Evolutionary conservation across 2,888 invertebrate species (phyloP).

Genomic region (Amorpha juglandis): DNA sequence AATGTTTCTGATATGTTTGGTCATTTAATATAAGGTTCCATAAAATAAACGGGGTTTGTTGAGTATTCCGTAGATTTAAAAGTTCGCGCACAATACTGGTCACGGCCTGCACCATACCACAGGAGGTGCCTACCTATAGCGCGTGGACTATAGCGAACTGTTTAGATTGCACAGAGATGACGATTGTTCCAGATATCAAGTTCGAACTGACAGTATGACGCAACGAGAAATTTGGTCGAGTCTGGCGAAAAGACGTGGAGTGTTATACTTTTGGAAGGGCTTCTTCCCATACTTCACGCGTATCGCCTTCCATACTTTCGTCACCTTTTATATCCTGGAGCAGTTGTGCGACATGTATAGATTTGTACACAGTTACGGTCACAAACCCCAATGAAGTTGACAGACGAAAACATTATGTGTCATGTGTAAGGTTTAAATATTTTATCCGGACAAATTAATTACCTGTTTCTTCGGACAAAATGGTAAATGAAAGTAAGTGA

Average conservation of each 20-base stretch:
- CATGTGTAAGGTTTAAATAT: neutral
- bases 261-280: conserved; percentile 96
- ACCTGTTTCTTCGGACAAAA: neutral
- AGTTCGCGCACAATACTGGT: too few species aligned
- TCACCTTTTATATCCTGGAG: conserved; percentile 96
- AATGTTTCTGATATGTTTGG: too few species aligned
- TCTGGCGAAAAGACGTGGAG: conserved; percentile 91
- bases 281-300: conserved; percentile 97
- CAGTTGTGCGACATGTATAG: conserved; percentile 80
- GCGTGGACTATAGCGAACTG: too few species aligned
- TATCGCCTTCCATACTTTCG: conserved; percentile 95
- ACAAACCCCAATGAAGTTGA: neutral
- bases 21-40: too few species aligned
- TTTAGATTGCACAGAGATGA: too few species aligned
- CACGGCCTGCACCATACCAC: too few species aligned
- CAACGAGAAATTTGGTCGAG: conserved; percentile 88
- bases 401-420: neutral
- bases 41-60: too few species aligned
- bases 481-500: neutral
- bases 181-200: conserved; percentile 52
- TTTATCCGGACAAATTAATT: neutral
- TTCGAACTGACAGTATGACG: conserved; percentile 36
- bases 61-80: too few species aligned
- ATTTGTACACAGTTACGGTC: neutral
- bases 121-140: too few species aligned